phyloP scores from a whole-genome alignment of 2,888 invertebrate genomes.

The Didymodactylos carnosus region DNA sequence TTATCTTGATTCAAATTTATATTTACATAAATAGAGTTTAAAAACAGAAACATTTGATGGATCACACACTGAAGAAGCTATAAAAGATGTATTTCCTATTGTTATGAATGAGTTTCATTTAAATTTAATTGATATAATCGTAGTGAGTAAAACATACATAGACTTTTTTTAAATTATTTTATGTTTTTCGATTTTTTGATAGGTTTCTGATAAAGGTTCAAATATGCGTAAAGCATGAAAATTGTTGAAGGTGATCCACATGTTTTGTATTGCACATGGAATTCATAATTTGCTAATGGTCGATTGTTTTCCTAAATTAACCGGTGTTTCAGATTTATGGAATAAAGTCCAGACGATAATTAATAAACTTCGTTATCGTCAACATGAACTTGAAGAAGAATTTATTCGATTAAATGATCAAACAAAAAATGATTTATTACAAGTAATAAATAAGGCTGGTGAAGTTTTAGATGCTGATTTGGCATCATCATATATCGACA shows the following conservation, averaged over 20 bases:
- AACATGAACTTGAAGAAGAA: not conserved
- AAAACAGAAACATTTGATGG: not conserved
- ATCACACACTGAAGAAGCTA: not conserved
- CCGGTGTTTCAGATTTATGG: not conserved
- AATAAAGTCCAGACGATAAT: not conserved
- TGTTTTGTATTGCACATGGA: not conserved
- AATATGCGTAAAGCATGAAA: not conserved
- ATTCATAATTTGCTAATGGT: not conserved
- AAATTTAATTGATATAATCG: not conserved
- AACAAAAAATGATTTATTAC: not conserved
- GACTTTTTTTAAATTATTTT: not conserved
- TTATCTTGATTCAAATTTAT: not conserved
- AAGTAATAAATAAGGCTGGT: not conserved
- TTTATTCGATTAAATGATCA: not conserved
- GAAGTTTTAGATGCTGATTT: not conserved
- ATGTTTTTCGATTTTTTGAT: not conserved
- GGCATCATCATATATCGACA: not conserved
- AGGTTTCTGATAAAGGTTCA: not conserved
- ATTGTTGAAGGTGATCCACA: not conserved
- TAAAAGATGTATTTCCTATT: not conserved
- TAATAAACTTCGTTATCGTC: not conserved
- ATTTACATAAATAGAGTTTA: not conserved
- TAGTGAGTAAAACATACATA: not conserved
- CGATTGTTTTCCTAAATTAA: not conserved
- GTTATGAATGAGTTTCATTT: not conserved